Evolutionary conservation across 1,140 invertebrate species (phyloP).

Genomic region (Drosophila sucinea): DNA sequence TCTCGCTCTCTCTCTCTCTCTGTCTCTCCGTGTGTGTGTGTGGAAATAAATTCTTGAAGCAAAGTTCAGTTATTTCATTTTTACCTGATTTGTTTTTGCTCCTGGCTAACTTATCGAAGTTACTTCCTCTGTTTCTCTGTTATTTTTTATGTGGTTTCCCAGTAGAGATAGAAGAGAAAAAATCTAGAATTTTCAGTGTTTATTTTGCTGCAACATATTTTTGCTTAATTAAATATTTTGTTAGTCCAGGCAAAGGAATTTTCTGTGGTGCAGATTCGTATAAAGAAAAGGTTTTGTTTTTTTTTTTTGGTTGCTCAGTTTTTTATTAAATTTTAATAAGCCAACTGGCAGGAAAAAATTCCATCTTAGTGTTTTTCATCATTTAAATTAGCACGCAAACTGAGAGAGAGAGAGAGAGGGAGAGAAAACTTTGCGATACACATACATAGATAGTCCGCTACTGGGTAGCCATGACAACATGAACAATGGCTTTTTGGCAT

Average conservation of each 20-base stretch:
- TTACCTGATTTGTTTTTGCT: slow-evolving; percentile 48
- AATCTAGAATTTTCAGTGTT: slow-evolving; percentile 43
- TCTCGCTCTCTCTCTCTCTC: neutral
- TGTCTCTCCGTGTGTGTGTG: slow-evolving; percentile 28
- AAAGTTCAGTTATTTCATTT: slow-evolving; percentile 57
- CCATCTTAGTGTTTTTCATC: slow-evolving; percentile 62
- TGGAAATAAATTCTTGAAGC: slow-evolving; percentile 49
- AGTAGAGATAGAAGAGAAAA: slow-evolving; percentile 29
- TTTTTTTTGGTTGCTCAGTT: neutral
- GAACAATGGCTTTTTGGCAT: slow-evolving; percentile 36
- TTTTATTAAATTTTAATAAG: slow-evolving; percentile 55
- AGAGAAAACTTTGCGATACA: slow-evolving; percentile 1
- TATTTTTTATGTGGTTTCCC: slow-evolving; percentile 40
- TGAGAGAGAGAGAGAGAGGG: slow-evolving; percentile 15
- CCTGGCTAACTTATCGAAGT: slow-evolving; percentile 53
- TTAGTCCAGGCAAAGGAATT: slow-evolving; percentile 45
- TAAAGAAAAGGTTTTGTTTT: slow-evolving; percentile 17
- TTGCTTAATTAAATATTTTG: slow-evolving; percentile 79
- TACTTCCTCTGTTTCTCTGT: slow-evolving; percentile 24
- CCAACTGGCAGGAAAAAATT: slow-evolving; percentile 37
- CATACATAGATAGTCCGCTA: neutral
- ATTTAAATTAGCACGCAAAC: slow-evolving; percentile 71
- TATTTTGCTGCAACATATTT: slow-evolving; percentile 61
- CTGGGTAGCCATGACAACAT: slow-evolving; percentile 51
- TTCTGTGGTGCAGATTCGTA: slow-evolving; percentile 26